Percentiles rank a stretch among this genome's conserved stretches.
phyloP scores from a whole-genome alignment of 2,797 vertebrate genomes.

The Halcyon badia region DNA sequence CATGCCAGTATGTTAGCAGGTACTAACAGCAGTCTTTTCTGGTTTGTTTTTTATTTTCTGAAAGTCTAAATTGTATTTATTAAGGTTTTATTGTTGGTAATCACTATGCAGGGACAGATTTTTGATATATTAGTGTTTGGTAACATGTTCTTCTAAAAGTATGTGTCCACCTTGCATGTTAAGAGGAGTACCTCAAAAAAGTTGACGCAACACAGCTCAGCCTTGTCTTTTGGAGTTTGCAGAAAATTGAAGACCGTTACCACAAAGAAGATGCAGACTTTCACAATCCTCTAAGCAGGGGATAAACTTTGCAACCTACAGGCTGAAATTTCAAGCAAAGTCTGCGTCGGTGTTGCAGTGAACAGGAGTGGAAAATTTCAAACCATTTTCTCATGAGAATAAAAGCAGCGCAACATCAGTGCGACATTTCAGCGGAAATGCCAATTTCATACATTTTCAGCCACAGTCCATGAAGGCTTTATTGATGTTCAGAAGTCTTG shows the following conservation, averaged over 20 bases:
- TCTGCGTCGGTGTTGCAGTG: not conserved
- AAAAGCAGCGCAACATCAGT: not conserved
- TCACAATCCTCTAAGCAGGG: conserved; percentile 13
- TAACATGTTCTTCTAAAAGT: not conserved
- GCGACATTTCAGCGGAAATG: not conserved
- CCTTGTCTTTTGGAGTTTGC: not conserved
- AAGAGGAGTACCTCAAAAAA: not conserved
- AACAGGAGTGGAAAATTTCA: not conserved
- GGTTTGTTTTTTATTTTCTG: not conserved
- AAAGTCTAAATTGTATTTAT: not conserved
- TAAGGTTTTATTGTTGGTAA: not conserved
- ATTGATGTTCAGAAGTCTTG: not conserved
- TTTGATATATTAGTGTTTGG: not conserved
- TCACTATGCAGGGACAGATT: not conserved
- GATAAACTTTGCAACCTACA: not conserved
- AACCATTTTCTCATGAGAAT: not conserved
- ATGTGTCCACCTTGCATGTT: not conserved
- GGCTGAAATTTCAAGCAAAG: not conserved
- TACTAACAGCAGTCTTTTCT: not conserved
- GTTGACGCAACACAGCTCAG: not conserved
- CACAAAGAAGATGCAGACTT: not conserved
- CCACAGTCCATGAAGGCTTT: not conserved
- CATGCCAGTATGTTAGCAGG: not conserved
- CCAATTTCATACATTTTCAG: conserved; percentile 13
- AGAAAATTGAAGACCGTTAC: not conserved